phyloP scores from a whole-genome alignment of 2,113 vertebrate genomes.

The Aphyosemion australe region DNA sequence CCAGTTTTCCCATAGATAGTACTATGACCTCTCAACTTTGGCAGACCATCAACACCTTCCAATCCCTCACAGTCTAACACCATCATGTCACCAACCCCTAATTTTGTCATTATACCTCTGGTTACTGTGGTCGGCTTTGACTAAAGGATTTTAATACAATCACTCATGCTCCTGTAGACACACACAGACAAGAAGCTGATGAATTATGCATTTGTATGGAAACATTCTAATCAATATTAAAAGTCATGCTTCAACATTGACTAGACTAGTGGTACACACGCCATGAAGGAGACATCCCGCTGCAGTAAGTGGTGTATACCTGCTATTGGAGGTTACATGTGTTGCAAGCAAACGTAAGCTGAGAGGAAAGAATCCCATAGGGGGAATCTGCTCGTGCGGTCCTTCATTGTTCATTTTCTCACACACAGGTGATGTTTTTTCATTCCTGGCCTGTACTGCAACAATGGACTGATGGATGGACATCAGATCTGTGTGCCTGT shows the following conservation, averaged over 20 bases:
- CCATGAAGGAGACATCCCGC: conserved; percentile 1
- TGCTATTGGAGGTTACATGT: not conserved
- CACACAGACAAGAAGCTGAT: conserved; percentile 5
- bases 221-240: conserved; percentile 60
- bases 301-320: not conserved
- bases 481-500: conserved; percentile 25
- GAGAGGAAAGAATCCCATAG: not conserved
- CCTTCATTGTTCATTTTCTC: not conserved
- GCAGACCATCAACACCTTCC: too few relatives aligned
- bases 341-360: not conserved
- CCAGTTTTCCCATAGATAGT: too few relatives aligned
- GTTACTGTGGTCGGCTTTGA: conserved; percentile 47
- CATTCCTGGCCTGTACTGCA: not conserved
- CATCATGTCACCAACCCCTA: not conserved
- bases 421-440: not conserved
- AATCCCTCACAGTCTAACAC: too few relatives aligned
- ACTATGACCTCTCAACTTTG: too few relatives aligned
- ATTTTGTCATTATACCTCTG: not conserved
- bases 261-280: conserved; percentile 6
- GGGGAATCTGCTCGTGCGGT: not conserved
- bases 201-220: conserved; percentile 55
- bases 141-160: conserved; percentile 22
- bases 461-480: conserved; percentile 6
- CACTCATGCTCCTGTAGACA: not conserved
- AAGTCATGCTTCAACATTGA: conserved; percentile 44